A percentile compares a stretch with the other conserved stretches of the same genome.
These are phyloP conservation scores for Steinernema scapterisci DNA, from an alignment of 2,888 invertebrate species.

Conservation along the genomic window DNA sequence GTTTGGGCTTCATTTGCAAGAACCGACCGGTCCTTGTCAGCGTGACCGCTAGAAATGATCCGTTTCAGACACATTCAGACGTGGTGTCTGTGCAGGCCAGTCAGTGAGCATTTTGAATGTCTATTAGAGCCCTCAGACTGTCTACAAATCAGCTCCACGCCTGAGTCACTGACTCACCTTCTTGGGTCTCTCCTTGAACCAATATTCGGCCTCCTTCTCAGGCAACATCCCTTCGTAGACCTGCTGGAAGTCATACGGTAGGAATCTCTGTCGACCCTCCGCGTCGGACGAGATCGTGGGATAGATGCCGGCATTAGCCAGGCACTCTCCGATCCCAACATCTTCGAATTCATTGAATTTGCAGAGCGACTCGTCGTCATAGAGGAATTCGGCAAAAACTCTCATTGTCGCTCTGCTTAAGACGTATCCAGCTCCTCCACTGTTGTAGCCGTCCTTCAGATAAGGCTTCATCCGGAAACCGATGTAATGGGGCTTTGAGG, in stretches of 20 bases:
- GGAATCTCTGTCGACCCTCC: constrained; percentile 32
- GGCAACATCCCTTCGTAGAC: constrained; percentile 13
- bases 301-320: constrained; percentile 47
- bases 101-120: too few relatives aligned
- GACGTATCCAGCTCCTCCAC: constrained; percentile 57
- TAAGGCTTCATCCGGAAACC: constrained; percentile 55
- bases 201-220: background rate
- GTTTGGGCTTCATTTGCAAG: too few relatives aligned
- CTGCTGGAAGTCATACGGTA: constrained; percentile 13
- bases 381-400: constrained; percentile 46
- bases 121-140: background rate
- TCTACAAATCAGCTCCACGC: background rate
- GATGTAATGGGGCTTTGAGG: constrained; percentile 48
- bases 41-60: too few relatives aligned
- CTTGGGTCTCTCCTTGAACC: constrained; percentile 28
- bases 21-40: too few relatives aligned
- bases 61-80: too few relatives aligned
- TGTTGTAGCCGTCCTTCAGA: constrained; percentile 55
- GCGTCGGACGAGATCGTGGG: constrained; percentile 51
- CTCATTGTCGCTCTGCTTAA: constrained; percentile 49
- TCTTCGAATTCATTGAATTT: constrained; percentile 54
- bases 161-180: background rate
- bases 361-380: constrained; percentile 48
- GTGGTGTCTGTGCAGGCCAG: too few relatives aligned
- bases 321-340: constrained; percentile 52